Conservation (phyloP, 2,113 vertebrate genomes). For the Nesospiza acunhae region DNA sequence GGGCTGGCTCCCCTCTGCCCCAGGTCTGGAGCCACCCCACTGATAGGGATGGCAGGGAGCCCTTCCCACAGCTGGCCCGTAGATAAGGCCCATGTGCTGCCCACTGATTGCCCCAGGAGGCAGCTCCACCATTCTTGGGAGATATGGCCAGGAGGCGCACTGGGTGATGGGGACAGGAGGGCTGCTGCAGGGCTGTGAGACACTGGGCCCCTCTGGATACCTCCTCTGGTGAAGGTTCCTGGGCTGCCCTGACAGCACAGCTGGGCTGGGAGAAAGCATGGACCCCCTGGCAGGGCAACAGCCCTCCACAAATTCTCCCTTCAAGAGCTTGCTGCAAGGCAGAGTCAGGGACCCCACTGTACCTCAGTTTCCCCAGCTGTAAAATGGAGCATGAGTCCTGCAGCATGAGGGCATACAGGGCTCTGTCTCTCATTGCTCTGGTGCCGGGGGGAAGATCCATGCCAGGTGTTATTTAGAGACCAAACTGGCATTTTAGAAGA, state of each 20-base stretch:
- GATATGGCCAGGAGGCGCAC: not conserved
- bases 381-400: not conserved
- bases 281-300: not conserved
- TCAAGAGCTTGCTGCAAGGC: fast-evolving
- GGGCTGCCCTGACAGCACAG: not conserved
- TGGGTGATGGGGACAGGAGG: not conserved
- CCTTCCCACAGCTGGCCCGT: not conserved
- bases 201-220: fast-evolving
- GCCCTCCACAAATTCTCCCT: not conserved
- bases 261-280: not conserved
- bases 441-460: fast-evolving
- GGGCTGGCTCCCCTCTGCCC: not conserved
- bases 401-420: not conserved
- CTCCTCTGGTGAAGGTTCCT: not conserved
- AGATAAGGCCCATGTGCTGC: not conserved
- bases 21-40: not conserved
- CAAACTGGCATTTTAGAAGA: not conserved
- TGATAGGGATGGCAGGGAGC: not conserved
- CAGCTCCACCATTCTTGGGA: not conserved
- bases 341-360: fast-evolving
- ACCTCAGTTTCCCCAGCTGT: not conserved
- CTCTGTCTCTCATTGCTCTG: not conserved
- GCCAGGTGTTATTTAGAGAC: not conserved
- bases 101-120: not conserved
- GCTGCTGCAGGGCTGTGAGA: not conserved